These are phyloP conservation scores for Frankliniella fusca DNA, from an alignment of 2,888 invertebrate species.

Conservation along the genomic window DNA sequence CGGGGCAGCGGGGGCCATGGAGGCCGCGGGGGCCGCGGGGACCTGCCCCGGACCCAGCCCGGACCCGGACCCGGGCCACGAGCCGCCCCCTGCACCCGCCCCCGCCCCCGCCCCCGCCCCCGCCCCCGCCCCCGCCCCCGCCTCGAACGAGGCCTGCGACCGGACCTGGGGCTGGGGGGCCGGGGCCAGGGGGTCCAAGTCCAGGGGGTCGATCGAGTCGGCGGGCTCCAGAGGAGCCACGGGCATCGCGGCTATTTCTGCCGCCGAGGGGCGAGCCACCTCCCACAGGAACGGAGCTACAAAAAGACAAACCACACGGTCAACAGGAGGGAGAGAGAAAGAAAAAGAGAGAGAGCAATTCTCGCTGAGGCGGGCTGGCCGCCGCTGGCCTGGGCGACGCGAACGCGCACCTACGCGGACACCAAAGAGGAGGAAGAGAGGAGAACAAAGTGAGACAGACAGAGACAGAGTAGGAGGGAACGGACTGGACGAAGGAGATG, in stretches of 20 bases:
- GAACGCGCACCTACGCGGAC: background rate
- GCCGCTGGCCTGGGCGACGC: background rate
- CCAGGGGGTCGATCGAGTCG: slow-evolving; percentile 12
- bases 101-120: background rate
- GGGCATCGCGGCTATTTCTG: slow-evolving; percentile 6
- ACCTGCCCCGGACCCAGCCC: background rate
- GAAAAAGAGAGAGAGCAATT: background rate
- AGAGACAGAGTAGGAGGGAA: background rate
- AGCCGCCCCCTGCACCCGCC: background rate
- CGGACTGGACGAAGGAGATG: background rate
- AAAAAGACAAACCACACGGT: slow-evolving; percentile 18
- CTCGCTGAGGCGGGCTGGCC: too few relatives aligned
- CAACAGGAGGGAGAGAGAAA: background rate
- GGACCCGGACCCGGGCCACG: background rate
- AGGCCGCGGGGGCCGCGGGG: background rate
- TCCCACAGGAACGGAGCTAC: slow-evolving; percentile 23
- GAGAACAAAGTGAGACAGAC: background rate
- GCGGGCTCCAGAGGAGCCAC: background rate
- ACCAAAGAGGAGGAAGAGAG: background rate
- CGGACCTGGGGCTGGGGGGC: background rate
- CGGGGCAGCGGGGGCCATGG: background rate
- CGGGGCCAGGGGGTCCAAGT: background rate
- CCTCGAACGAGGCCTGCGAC: background rate
- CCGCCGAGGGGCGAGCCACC: slow-evolving; percentile 17
- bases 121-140: background rate